Conservation (phyloP, 1,140 invertebrate genomes). For the Habropoda laboriosa region DNA sequence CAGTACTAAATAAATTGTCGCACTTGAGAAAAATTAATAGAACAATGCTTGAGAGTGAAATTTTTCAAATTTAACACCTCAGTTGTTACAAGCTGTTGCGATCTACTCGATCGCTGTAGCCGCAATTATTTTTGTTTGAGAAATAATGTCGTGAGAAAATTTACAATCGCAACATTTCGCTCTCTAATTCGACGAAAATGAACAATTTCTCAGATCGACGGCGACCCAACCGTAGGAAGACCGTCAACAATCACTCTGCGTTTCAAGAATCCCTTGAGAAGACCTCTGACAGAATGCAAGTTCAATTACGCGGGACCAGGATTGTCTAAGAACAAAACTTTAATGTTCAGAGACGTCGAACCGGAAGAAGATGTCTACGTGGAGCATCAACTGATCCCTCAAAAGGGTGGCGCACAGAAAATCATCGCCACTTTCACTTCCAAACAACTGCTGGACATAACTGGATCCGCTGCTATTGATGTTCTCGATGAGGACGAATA, state of each 20-base stretch:
- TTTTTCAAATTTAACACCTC: no score
- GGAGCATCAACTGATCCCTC: constrained; percentile 83
- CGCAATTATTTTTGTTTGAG: no score
- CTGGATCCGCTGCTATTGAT: constrained; percentile 83
- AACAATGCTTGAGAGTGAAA: no score
- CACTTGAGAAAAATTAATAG: no score
- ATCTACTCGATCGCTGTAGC: no score
- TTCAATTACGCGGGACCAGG: constrained; percentile 87
- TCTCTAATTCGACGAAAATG: no score
- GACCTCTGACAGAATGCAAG: constrained; percentile 84
- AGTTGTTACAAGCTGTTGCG: no score
- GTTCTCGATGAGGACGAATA: constrained; percentile 75
- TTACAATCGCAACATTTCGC: no score
- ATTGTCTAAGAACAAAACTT: constrained; percentile 83
- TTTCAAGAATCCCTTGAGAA: constrained; percentile 87
- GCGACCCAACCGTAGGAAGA: constrained; percentile 82
- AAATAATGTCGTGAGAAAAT: no score
- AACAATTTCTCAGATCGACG: constrained; percentile 81
- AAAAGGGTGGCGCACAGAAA: constrained; percentile 80
- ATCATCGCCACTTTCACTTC: constrained; percentile 87
- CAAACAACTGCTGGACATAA: constrained; percentile 85
- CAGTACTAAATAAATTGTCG: no score
- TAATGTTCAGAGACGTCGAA: constrained; percentile 82
- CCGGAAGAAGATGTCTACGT: constrained; percentile 82
- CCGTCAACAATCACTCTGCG: constrained; percentile 83